A percentile compares a stretch with the other conserved stretches of the same genome.
Conservation (phyloP, 2,113 vertebrate species). For the Pomatorhinus ruficollis region DNA sequence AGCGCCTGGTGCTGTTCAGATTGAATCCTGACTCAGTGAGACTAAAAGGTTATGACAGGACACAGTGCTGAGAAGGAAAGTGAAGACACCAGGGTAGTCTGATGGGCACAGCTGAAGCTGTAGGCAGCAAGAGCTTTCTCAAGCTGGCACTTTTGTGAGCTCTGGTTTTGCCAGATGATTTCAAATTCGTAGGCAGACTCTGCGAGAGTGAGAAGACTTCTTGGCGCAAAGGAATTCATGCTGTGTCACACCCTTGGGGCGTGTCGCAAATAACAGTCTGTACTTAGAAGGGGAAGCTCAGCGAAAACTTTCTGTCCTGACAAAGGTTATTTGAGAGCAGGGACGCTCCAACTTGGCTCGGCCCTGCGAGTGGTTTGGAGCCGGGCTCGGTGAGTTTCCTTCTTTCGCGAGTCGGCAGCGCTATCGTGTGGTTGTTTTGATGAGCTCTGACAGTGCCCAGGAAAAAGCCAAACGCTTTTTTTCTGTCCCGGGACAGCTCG, state of each 20-base stretch:
- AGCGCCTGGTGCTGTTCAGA: background rate
- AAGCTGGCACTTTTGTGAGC: background rate
- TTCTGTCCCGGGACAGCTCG: background rate
- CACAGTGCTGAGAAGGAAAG: background rate
- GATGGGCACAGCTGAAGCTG: background rate
- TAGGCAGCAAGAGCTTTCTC: background rate
- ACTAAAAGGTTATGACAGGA: background rate
- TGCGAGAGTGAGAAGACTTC: fast-evolving
- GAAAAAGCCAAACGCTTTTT: fast-evolving
- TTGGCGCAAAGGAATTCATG: fast-evolving
- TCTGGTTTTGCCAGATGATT: background rate
- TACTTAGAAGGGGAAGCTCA: background rate
- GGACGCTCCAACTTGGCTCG: background rate
- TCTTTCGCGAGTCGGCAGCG: background rate
- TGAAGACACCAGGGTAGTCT: background rate
- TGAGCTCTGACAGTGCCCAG: background rate
- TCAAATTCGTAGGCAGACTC: too few species aligned
- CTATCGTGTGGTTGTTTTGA: background rate
- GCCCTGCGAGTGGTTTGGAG: fast-evolving
- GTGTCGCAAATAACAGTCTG: background rate
- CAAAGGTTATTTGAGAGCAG: background rate
- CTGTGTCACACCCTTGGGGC: background rate
- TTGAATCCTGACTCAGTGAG: background rate
- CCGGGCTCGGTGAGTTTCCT: fast-evolving
- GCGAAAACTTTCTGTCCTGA: background rate